These are phyloP conservation scores for Drosophila tsacasi DNA, from an alignment of 1,140 invertebrate genomes.

Conservation along the genomic window DNA sequence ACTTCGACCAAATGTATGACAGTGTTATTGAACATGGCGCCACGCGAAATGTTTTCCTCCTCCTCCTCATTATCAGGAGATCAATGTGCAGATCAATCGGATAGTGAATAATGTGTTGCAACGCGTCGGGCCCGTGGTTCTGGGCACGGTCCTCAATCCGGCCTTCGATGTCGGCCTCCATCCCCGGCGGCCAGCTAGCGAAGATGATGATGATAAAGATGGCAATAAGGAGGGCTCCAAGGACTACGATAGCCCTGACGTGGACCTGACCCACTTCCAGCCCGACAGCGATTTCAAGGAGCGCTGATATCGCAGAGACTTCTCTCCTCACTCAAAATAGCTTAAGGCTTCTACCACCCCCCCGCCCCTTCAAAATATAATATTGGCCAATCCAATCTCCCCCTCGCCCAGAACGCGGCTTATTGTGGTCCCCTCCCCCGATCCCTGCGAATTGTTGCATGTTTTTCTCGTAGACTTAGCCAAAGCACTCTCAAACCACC, in stretches of 20 bases:
- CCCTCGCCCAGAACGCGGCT: conserved; percentile 2
- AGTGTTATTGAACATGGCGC: conserved; percentile 50
- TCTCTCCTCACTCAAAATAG: background rate
- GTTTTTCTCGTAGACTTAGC: conserved; percentile 16
- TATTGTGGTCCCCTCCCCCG: conserved; percentile 1
- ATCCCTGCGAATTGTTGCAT: conserved; percentile 27
- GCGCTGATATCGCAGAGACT: conserved; percentile 1
- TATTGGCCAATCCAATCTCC: conserved; percentile 25
- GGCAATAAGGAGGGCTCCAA: conserved; percentile 13
- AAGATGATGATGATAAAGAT: conserved; percentile 22
- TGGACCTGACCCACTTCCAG: conserved; percentile 63
- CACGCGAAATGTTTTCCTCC: conserved; percentile 62
- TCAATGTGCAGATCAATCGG: conserved; percentile 83
- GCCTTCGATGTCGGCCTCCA: conserved; percentile 31
- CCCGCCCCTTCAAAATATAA: background rate
- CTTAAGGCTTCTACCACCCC: conserved; percentile 13
- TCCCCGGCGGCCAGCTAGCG: conserved; percentile 7
- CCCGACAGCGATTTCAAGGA: conserved; percentile 63
- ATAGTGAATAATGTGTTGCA: conserved; percentile 78
- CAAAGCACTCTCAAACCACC: conserved; percentile 20
- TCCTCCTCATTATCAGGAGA: conserved; percentile 71
- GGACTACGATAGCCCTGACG: conserved; percentile 60
- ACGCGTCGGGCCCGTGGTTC: conserved; percentile 72
- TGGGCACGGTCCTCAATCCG: conserved; percentile 77
- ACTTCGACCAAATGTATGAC: conserved; percentile 6